These are phyloP conservation scores for Leptoteleia sp. DNA, from an alignment of 1,140 invertebrate species.

Conservation along the genomic window DNA sequence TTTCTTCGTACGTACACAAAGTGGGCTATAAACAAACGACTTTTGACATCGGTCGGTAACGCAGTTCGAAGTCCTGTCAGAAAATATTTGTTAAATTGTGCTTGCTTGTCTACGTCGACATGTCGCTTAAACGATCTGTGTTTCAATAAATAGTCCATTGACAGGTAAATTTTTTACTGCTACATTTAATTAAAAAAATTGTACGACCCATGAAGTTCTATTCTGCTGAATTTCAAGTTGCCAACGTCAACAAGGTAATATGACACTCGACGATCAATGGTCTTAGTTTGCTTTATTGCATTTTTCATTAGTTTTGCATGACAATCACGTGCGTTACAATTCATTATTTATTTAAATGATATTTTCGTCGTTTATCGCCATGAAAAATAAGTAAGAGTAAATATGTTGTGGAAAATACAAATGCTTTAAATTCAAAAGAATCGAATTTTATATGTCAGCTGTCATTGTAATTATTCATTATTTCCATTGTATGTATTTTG, in stretches of 20 bases:
- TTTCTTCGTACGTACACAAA: background rate
- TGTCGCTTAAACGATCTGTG: slow-evolving; percentile 49
- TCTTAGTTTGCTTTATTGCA: slow-evolving; percentile 11
- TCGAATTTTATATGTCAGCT: background rate
- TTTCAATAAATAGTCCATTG: slow-evolving; percentile 49
- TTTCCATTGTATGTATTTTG: background rate
- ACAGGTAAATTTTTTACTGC: slow-evolving; percentile 55
- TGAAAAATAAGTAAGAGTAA: too few species aligned
- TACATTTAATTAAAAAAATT: slow-evolving; percentile 41
- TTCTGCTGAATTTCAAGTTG: slow-evolving; percentile 2
- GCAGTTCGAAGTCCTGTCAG: slow-evolving; percentile 25
- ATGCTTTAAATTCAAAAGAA: background rate
- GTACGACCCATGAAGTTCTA: too few species aligned
- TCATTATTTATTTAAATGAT: background rate
- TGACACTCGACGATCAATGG: slow-evolving; percentile 28
- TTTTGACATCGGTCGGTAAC: slow-evolving; percentile 23
- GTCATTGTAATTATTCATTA: background rate
- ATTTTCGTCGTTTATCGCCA: background rate
- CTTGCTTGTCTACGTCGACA: slow-evolving; percentile 60
- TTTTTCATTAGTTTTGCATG: slow-evolving; percentile 10
- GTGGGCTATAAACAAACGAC: slow-evolving; percentile 26
- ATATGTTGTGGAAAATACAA: background rate
- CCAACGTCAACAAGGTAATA: slow-evolving; percentile 48
- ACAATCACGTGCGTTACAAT: background rate
- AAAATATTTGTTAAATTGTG: slow-evolving; percentile 31